These are phyloP conservation scores for Pogona vitticeps DNA, from an alignment of 2,113 vertebrate genomes.

Conservation along the genomic window DNA sequence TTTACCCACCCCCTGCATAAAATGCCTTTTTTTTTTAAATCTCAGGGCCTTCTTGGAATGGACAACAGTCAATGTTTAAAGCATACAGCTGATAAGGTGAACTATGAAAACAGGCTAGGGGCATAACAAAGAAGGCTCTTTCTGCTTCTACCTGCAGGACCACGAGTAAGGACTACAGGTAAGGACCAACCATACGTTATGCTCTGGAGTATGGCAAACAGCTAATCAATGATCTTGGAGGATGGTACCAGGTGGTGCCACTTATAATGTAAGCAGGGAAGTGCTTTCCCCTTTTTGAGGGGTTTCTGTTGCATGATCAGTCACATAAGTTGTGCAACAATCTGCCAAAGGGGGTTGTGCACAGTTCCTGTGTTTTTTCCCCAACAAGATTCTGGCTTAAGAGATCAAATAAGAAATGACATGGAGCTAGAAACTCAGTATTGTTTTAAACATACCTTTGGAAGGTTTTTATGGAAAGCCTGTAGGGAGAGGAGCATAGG, in stretches of 20 bases:
- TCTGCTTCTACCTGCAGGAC: not conserved
- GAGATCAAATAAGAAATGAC: not conserved
- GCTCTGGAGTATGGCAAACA: not conserved
- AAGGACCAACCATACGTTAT: not conserved
- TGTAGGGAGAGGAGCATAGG: slow-evolving; percentile 93
- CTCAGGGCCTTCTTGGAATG: no score
- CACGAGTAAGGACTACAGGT: not conserved
- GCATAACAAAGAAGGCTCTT: not conserved
- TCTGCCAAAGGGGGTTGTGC: no score
- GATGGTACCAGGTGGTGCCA: no score
- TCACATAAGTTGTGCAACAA: not conserved
- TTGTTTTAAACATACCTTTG: slow-evolving; percentile 80
- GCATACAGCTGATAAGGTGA: not conserved
- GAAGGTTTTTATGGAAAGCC: slow-evolving; percentile 90
- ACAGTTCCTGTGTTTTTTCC: not conserved
- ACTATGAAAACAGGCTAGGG: not conserved
- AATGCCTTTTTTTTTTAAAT: not conserved
- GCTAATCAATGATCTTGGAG: not conserved
- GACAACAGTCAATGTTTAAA: no score
- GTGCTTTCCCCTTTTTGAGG: no score
- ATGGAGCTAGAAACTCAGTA: accelerated
- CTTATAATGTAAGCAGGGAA: no score
- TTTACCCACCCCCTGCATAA: no score
- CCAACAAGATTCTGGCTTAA: not conserved
- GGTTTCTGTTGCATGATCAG: not conserved